Evolutionary conservation across 2,888 invertebrate species (phyloP), one percentile per base, ranked within the genome.

Genomic region (Loripinus fragilis): DNA sequence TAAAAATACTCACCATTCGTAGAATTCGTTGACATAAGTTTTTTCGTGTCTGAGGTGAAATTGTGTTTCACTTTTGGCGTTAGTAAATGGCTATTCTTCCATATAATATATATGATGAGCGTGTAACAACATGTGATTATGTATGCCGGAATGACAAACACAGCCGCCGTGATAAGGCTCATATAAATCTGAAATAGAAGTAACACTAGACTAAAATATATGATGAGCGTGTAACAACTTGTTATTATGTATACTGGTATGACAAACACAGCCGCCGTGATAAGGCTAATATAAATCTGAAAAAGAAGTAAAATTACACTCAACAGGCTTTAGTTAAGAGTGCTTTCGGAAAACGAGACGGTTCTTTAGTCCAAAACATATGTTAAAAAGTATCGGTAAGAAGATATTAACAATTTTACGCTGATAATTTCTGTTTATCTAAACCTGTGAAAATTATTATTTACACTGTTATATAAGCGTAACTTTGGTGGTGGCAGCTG

Each of bases 61-160:
- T 60, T 33, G 15, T 75, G 74, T 50, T 75, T 72, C 35, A 76
- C 71, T 10, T 71, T 64, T n/a, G 82, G 73, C 23, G 71, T 55
- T 20, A 80, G 50, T 0, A 83, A 66, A 38, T 83, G 79, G 41
- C 77, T 83, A 71, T 83, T 79, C 60, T 72, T 83, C 98, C 98
- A 98, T 88, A 98, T 98, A 12, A 98, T 98, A 90, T 96, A 95
- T 0, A 98, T 97, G 89, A 98, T 98, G 88, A 98, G 96, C 12
- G 97, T 96, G 93, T 98, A 98, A 93, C 98, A 98, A 3, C 96
- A 96, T 3, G 97, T 96, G 81, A 98, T 98, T 86, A 98, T 96
- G 73, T 98, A 91, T 0, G 98, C 97, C 0, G 98, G 98, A 35
- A 97, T 94, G 71, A 97, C 96, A 94, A 98, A 98, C 48, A 98